Evolutionary conservation across 2,113 vertebrate species (phyloP), one percentile per base, ranked within the genome.

Genomic region (Oncorhynchus keta): DNA sequence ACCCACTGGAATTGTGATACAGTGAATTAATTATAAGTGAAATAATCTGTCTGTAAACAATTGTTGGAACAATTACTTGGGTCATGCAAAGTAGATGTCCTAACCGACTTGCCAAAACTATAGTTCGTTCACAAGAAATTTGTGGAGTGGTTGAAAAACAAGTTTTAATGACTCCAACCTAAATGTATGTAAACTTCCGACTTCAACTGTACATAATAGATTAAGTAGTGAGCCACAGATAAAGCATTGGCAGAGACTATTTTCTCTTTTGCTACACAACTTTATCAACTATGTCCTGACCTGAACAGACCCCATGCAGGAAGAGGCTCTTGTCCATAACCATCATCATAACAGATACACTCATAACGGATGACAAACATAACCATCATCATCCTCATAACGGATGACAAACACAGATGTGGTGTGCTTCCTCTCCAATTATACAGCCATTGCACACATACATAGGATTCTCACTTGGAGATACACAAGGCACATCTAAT

Each of bases 311-410:
- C 32, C 30, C 16, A 20, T 3, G 30, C 66, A 68, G 13, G 66
- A 68, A 68, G 32, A 6, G n/a, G n/a, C n/a, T 62, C 59, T 61
- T 39, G 74, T 30, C 75, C 3, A 61, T 48, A 48, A 67, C 75
- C 45, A 59, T 74, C 45, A 49, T 65, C 62, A n/a, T 49, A 68
- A 62, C 48, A 51, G 12, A 68, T 18, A 75, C 45, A 32, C 62
- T 45, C 45, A 7, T 22, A 28, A 24, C 2, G n/a, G 1, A 3
- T 4, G 59, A 1, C 5, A 7, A 30, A 28, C 22, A 30, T 48
- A 48, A 67, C 75, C 55, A 59, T 74, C 45, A 49, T 35, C 35
- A 7, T 26, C 18, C 62, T 45, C 45, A 7, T 22, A 28, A 24
- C 4, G 59, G 1, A 3, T 9, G 59, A 0, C 1, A 7, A 57